A percentile compares a stretch with the other conserved stretches of the same genome.
phyloP scores from a whole-genome alignment of 2,113 vertebrate species.

The Nycticryphes semicollaris region DNA sequence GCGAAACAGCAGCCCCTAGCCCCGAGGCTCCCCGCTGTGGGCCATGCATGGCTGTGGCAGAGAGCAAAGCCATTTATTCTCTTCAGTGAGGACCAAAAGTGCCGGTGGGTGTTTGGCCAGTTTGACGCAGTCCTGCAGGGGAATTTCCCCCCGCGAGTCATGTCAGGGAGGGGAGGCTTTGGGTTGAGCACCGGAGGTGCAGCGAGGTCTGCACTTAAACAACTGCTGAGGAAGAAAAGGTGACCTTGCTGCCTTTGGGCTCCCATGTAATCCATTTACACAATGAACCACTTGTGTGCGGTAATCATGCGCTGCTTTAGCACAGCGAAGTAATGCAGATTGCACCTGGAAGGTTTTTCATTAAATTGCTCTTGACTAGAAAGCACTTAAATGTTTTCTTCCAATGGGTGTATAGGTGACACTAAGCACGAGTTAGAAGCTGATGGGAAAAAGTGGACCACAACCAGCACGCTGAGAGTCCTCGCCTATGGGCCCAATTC shows the following conservation, averaged over 20 bases:
- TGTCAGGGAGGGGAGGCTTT: not conserved
- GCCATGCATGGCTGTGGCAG: rapidly evolving
- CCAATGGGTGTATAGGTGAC: slow-evolving; percentile 38
- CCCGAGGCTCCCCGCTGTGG: not conserved
- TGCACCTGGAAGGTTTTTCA: not conserved
- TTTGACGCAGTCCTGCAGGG: rapidly evolving
- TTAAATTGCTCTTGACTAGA: not conserved
- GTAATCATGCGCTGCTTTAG: not conserved
- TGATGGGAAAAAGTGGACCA: slow-evolving; percentile 63
- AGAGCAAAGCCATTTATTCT: not conserved
- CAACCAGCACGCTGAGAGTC: slow-evolving; percentile 52
- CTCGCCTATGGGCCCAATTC: not conserved
- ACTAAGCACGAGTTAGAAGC: slow-evolving; percentile 39
- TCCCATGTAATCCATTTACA: not conserved
- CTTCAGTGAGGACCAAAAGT: not conserved
- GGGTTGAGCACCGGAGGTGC: not conserved
- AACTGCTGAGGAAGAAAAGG: not conserved
- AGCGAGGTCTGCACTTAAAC: not conserved
- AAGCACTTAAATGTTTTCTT: not conserved
- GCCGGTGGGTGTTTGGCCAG: not conserved
- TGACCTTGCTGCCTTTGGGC: not conserved
- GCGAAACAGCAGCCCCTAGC: not conserved
- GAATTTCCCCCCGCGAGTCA: not conserved
- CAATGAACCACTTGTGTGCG: not conserved
- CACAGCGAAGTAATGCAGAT: not conserved